Percentiles rank a stretch among this genome's conserved stretches.
Conservation (phyloP, 2,113 vertebrate genomes). For the Nanger granti region DNA sequence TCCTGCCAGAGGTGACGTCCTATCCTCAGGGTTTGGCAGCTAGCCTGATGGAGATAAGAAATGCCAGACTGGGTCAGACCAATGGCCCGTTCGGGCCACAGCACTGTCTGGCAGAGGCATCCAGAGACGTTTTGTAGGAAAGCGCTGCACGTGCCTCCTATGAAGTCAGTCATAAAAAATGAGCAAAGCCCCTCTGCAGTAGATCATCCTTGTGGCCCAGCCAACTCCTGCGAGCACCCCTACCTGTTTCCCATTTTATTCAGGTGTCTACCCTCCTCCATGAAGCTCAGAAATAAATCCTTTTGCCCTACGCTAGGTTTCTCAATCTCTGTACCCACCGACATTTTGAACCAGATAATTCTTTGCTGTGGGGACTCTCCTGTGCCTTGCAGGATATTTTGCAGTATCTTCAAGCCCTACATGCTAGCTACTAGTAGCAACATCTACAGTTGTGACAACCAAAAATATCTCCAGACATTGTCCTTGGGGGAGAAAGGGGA, state of each 20-base stretch:
- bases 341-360: not conserved
- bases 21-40: slow-evolving; percentile 27
- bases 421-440: not conserved
- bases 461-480: not conserved
- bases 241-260: not conserved
- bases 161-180: not conserved
- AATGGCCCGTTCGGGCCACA: not conserved
- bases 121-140: not conserved
- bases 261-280: not conserved
- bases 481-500: not conserved
- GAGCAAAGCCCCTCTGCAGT: not conserved
- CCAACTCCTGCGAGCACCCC: not conserved
- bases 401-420: not conserved
- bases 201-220: not conserved
- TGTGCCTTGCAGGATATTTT: not conserved
- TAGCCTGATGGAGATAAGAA: slow-evolving; percentile 49
- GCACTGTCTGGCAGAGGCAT: slow-evolving; percentile 20
- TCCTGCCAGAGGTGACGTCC: slow-evolving; percentile 49
- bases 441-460: not conserved
- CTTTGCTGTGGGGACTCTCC: not conserved
- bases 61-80: slow-evolving; percentile 52
- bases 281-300: not conserved
- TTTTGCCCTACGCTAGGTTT: not conserved
- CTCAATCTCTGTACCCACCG: not conserved
- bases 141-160: not conserved